These are phyloP conservation scores for Takifugu flavidus DNA, from an alignment of 2,113 vertebrate genomes.

Conservation along the genomic window DNA sequence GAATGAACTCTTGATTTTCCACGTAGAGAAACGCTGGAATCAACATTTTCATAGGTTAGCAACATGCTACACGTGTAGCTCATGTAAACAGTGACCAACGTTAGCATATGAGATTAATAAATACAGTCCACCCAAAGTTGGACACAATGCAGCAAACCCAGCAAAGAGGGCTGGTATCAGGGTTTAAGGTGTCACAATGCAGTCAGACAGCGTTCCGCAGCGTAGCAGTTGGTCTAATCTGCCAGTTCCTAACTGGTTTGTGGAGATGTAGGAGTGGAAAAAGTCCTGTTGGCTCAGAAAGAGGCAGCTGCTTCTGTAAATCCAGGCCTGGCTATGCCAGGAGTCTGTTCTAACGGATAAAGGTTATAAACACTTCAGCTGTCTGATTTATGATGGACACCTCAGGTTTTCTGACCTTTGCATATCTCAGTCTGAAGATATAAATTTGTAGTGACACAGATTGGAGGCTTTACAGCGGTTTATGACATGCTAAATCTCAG, in stretches of 20 bases:
- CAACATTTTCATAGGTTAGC: conserved; percentile 47
- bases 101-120: no score
- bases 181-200: not conserved
- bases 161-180: not conserved
- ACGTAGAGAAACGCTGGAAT: conserved; percentile 56
- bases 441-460: conserved; percentile 82
- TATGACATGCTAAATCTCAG: conserved; percentile 82
- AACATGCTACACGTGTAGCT: no score
- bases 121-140: conserved; percentile 16
- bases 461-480: conserved; percentile 80
- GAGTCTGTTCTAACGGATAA: conserved; percentile 76
- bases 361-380: conserved; percentile 79
- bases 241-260: conserved; percentile 44
- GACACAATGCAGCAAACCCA: not conserved
- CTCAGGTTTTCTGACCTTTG: conserved; percentile 81
- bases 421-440: conserved; percentile 80
- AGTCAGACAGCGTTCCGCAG: conserved; percentile 38
- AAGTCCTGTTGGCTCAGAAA: conserved; percentile 52
- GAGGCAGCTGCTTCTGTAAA: conserved; percentile 63
- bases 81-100: no score
- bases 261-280: conserved; percentile 30
- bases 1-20: conserved; percentile 71
- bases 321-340: conserved; percentile 71
- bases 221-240: conserved; percentile 47
- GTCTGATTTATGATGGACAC: conserved; percentile 80